Evolutionary conservation across 2,797 vertebrate genomes (phyloP), one percentile per base, ranked within the genome.

Genomic region (Phalloptychus januarius): DNA sequence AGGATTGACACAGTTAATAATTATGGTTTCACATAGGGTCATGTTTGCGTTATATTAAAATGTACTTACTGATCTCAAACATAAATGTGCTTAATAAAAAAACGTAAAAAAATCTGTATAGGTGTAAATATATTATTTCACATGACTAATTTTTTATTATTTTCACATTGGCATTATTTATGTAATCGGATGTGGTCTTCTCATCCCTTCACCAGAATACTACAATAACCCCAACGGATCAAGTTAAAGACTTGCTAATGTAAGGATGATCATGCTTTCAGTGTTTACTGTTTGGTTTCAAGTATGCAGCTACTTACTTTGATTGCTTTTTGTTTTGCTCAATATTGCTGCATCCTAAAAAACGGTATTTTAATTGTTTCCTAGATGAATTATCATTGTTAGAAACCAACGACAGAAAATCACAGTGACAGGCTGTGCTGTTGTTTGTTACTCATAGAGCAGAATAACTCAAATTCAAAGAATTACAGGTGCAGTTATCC

Each of bases 401-500:
- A 77, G 42, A 72, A 5, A 11, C 79, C 23, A n/a, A 50, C 2
- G 16, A 78, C 20, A 75, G 40, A 71, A 76, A 33, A 67, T 71
- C 38, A 67, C 16, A 40, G 28, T 70, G 31, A 36, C 76, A 79
- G 80, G 69, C 46, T 75, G 72, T 45, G 25, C 38, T 80, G 72
- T 83, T 61, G 78, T 85, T 75, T 82, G 58, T 77, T 70, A 52
- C 74, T 85, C 72, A 72, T 69, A 76, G 15, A 78, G 50, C 71
- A 78, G 71, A 79, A 79, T 40, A 76, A 71, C 36, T 74, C n/a
- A 79, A 85, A 84, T 44, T 76, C 73, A 50, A 75, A 79, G 78
- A 71, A 84, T 77, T 76, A 71, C 81, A 84, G 79, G 77, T 79
- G 23, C 45, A 61, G 80, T 82, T 79, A 83, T 71, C 75, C 80